Evolutionary conservation across 37 sponge, comb jelly and placozoan genomes (phyloP), one percentile per base, ranked within the genome.

Genomic region (Bolinopsis microptera): DNA sequence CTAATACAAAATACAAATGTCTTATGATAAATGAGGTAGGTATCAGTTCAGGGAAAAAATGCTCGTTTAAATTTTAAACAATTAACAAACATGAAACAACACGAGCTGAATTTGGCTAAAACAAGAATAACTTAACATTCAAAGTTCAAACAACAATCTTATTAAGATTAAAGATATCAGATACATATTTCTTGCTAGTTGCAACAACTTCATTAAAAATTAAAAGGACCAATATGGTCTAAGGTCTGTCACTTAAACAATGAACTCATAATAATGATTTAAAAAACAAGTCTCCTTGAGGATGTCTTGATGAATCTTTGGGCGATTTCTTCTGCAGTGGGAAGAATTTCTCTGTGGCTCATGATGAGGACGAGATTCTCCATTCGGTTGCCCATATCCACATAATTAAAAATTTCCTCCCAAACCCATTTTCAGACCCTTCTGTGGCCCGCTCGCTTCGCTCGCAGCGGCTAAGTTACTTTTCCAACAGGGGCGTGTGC

Each of bases 281-380:
- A 61, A 22, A 68, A 92, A 92, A 67, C 28, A 25, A 92, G 28
- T 22, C 86, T 34, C 28, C 92, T 48, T 92, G 92, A 25, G 32
- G 69, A 92, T 92, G 92, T 39, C 67, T 35, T 92, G 68, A 27
- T 68, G 67, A 92, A 92, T 92, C 92, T 48, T 39, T 92, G 5
- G 41, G 67, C 32, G 41, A 92, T 36, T 26, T 41, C 92, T 32
- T 93, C 74, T 69, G 70, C 36, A 18, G 93, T 36, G 31, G 93
- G 93, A 61, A 70, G 31, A 69, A 33, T 70, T 1, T 69, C 69
- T 32, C 93, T 61, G 70, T 93, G 93, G 70, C 32, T 69, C 74
- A 36, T 34, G 70, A 93, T 69, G 35, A 93, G 69, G 1, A 93
- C 38, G 38, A 93, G 74, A n/a, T 34, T 37, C 35, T 93, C 93